phyloP scores from a whole-genome alignment of 37 sponge, comb jelly and placozoan genomes.

The Tethya wilhelma region DNA sequence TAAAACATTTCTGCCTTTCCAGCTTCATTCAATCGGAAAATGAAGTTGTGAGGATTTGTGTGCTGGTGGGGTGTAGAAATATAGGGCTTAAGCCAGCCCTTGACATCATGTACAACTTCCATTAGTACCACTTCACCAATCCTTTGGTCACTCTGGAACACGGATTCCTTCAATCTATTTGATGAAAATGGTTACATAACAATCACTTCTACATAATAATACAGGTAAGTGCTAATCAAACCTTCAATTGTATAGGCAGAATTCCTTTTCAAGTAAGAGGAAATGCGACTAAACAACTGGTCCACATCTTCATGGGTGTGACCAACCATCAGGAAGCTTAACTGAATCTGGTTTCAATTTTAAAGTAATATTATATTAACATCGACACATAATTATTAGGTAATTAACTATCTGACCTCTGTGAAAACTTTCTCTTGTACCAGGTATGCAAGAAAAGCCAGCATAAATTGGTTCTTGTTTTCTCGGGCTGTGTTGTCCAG shows the following conservation, averaged over 20 bases:
- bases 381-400: neutral
- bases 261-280: neutral
- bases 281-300: slow-evolving; percentile 16
- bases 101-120: neutral
- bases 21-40: neutral
- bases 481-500: slow-evolving; percentile 49
- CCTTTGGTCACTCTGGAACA: neutral
- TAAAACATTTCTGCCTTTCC: neutral
- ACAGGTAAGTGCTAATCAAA: neutral
- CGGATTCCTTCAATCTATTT: neutral
- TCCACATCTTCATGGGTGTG: too few relatives aligned
- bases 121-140: neutral
- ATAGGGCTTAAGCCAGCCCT: neutral
- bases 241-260: neutral
- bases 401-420: slow-evolving; percentile 1
- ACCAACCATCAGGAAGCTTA: slow-evolving; percentile 14
- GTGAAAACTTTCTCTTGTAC: slow-evolving; percentile 1
- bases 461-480: slow-evolving; percentile 24
- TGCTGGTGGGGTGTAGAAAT: neutral
- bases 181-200: too few relatives aligned
- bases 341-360: neutral
- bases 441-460: slow-evolving; percentile 1
- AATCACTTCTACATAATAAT: neutral
- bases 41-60: neutral
- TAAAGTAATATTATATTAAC: neutral